Conservation (phyloP, 1,140 invertebrate genomes). For the Lasioglossum baleicum region DNA sequence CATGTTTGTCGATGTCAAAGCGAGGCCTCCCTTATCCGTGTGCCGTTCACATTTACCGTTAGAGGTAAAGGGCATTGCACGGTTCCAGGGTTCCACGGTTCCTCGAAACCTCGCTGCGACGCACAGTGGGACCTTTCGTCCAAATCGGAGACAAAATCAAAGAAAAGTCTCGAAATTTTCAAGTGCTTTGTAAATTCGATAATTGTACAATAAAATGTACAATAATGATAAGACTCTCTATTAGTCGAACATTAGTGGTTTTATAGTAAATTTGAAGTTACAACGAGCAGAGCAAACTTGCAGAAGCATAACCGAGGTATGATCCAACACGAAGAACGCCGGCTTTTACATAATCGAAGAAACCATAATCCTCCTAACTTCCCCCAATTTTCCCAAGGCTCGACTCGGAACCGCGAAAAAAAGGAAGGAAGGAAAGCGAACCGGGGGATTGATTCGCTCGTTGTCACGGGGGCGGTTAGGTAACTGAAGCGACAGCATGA, state of each 20-base stretch:
- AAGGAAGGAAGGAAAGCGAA: not conserved
- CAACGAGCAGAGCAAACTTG: not conserved
- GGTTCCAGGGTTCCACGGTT: conserved; percentile 46
- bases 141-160: too few relatives aligned
- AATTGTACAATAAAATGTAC: too few relatives aligned
- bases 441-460: conserved; percentile 30
- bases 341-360: not conserved
- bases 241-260: too few relatives aligned
- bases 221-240: too few relatives aligned
- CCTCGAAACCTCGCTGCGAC: conserved; percentile 26
- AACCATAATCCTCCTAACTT: not conserved
- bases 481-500: conserved; percentile 32
- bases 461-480: conserved; percentile 46
- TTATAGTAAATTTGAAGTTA: too few relatives aligned
- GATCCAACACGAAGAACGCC: not conserved
- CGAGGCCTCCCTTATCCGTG: conserved; percentile 15
- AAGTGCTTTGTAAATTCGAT: too few relatives aligned
- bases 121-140: too few relatives aligned
- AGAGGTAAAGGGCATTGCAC: conserved; percentile 57
- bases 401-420: not conserved
- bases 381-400: not conserved
- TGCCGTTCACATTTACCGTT: conserved; percentile 42
- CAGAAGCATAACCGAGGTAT: not conserved
- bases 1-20: conserved; percentile 13
- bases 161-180: too few relatives aligned